Conservation (phyloP, 2,113 vertebrate genomes). For the Brachyhypopomus occidentalis region DNA sequence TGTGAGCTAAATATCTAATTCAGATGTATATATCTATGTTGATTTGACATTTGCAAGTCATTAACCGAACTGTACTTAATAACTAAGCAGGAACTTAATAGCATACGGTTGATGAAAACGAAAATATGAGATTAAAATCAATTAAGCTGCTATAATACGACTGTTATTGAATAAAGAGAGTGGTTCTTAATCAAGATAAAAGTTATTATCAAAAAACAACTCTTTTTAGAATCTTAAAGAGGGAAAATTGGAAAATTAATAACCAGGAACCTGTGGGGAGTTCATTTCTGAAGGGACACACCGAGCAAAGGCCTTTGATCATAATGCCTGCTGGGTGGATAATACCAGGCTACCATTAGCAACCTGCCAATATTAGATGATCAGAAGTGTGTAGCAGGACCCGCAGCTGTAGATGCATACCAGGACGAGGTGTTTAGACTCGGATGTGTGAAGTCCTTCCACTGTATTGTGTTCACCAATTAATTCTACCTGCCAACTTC, state of each 20-base stretch:
- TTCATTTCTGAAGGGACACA: background rate
- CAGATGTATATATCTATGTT: slow-evolving; percentile 2
- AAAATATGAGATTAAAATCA: slow-evolving; percentile 56
- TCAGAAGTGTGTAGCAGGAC: too few relatives aligned
- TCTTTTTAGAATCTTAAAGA: slow-evolving; percentile 55
- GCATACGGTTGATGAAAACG: slow-evolving; percentile 42
- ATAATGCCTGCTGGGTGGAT: too few relatives aligned
- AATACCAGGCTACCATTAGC: too few relatives aligned
- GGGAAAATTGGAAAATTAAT: slow-evolving; percentile 62
- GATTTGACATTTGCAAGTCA: slow-evolving; percentile 34
- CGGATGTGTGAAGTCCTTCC: too few relatives aligned
- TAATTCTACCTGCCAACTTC: too few relatives aligned
- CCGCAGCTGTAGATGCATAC: too few relatives aligned
- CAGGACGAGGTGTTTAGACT: too few relatives aligned
- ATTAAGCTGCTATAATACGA: slow-evolving; percentile 50
- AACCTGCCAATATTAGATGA: too few relatives aligned
- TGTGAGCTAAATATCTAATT: background rate
- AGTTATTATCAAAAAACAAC: slow-evolving; percentile 61
- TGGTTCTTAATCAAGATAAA: slow-evolving; percentile 65
- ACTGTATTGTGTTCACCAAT: too few relatives aligned
- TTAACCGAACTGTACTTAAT: slow-evolving; percentile 32
- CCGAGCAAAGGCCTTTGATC: too few relatives aligned
- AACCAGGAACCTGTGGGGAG: slow-evolving; percentile 56
- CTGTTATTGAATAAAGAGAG: slow-evolving; percentile 54
- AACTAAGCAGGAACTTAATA: slow-evolving; percentile 12